phyloP scores from a whole-genome alignment of 2,888 invertebrate genomes.

The Cosmia pyralina region DNA sequence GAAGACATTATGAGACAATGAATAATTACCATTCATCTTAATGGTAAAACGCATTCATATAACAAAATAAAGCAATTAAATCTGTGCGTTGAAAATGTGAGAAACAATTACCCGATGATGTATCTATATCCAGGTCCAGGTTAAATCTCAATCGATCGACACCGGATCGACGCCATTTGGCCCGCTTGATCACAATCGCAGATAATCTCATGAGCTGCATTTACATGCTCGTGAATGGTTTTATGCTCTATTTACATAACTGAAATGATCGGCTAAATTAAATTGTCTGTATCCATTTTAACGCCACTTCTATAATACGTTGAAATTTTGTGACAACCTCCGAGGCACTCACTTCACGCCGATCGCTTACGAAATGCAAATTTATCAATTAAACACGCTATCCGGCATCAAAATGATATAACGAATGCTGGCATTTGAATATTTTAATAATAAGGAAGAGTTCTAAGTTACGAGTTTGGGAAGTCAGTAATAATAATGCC shows the following conservation, averaged over 20 bases:
- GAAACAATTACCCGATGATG: slow-evolving; percentile 75
- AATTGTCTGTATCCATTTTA: slow-evolving; percentile 80
- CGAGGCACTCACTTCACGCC: slow-evolving; percentile 69
- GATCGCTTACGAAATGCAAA: slow-evolving; percentile 76
- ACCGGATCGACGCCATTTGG: slow-evolving; percentile 69
- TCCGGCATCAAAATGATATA: slow-evolving; percentile 72
- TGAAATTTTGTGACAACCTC: slow-evolving; percentile 73
- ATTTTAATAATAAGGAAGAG: slow-evolving; percentile 83
- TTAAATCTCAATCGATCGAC: slow-evolving; percentile 75
- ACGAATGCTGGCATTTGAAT: slow-evolving; percentile 74
- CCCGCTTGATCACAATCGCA: slow-evolving; percentile 79
- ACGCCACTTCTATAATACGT: slow-evolving; percentile 70
- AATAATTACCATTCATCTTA: slow-evolving; percentile 42
- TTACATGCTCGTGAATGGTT: slow-evolving; percentile 79
- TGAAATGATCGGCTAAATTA: slow-evolving; percentile 85
- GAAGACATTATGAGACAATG: slow-evolving; percentile 37
- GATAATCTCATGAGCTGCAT: slow-evolving; percentile 81
- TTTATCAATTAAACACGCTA: slow-evolving; percentile 72
- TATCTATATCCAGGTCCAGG: slow-evolving; percentile 79
- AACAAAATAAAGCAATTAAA: slow-evolving; percentile 70
- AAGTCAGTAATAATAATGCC: slow-evolving; percentile 83
- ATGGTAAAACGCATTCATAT: slow-evolving; percentile 63
- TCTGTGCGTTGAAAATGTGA: slow-evolving; percentile 74
- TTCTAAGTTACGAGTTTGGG: slow-evolving; percentile 78
- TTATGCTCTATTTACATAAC: slow-evolving; percentile 85